These are phyloP conservation scores for Parazoanthus darwini DNA, from an alignment of 92 coral and sea anemone genomes.

Conservation along the genomic window DNA sequence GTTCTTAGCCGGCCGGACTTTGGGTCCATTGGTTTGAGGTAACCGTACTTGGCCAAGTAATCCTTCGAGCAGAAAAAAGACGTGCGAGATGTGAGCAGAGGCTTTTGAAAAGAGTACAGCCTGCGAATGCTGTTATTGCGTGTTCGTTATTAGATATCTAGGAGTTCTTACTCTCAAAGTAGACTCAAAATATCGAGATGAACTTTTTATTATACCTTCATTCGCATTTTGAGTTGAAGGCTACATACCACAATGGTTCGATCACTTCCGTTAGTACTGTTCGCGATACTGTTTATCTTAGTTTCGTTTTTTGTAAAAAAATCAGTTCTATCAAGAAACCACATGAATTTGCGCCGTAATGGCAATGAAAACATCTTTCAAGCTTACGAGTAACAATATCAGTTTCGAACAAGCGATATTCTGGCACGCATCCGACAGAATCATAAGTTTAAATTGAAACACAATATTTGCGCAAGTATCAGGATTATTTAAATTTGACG, in stretches of 20 bases:
- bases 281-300: too few species aligned
- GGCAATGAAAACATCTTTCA: not conserved
- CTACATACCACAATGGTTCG: too few species aligned
- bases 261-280: too few species aligned
- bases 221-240: too few species aligned
- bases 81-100: not conserved
- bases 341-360: not conserved
- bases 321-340: too few species aligned
- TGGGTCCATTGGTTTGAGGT: slow-evolving; percentile 29
- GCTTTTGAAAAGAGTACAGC: not conserved
- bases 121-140: too few species aligned
- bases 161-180: too few species aligned
- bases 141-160: too few species aligned
- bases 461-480: not conserved
- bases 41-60: slow-evolving; percentile 53
- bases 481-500: not conserved
- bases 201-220: too few species aligned
- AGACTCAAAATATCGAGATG: too few species aligned
- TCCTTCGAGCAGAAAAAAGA: slow-evolving; percentile 17
- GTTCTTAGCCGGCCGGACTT: slow-evolving; percentile 48
- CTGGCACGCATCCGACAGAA: not conserved
- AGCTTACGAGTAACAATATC: not conserved
- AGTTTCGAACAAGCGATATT: not conserved
- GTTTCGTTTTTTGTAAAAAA: not conserved
- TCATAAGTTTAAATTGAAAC: too few species aligned